A percentile compares a stretch with the other conserved stretches of the same genome.
These are phyloP conservation scores for Aegithalos caudatus DNA, from an alignment of 2,113 vertebrate species.

Conservation along the genomic window DNA sequence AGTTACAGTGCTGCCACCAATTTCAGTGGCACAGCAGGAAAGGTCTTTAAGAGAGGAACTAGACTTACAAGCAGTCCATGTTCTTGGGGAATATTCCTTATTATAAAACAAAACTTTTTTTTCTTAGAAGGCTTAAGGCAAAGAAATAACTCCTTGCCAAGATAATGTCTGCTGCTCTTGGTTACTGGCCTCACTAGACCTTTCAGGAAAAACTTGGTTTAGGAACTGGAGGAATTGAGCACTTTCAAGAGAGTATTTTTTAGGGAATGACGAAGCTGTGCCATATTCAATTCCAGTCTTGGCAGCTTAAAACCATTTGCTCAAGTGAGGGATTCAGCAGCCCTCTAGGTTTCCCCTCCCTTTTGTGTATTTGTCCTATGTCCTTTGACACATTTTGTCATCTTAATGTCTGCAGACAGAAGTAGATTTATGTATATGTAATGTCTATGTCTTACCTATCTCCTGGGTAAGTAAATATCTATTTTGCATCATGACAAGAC, in stretches of 20 bases:
- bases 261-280: not conserved
- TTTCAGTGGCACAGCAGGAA: slow-evolving; percentile 18
- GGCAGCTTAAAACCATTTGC: not conserved
- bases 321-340: not conserved
- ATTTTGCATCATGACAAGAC: not conserved
- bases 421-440: not conserved
- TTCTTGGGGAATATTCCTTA: not conserved
- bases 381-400: not conserved
- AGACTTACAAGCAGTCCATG: not conserved
- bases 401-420: not conserved
- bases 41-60: not conserved
- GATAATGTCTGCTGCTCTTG: not conserved
- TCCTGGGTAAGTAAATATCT: not conserved
- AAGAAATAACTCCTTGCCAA: not conserved
- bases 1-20: not conserved
- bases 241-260: not conserved
- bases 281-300: not conserved
- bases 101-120: not conserved
- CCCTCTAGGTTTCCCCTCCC: not conserved
- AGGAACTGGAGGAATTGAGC: not conserved
- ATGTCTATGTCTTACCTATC: too few species aligned
- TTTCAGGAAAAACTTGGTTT: not conserved
- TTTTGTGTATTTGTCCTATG: not conserved
- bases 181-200: not conserved
- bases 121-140: not conserved